Conservation (phyloP, 2,113 vertebrate species). For the Lepisosteus osseus region DNA sequence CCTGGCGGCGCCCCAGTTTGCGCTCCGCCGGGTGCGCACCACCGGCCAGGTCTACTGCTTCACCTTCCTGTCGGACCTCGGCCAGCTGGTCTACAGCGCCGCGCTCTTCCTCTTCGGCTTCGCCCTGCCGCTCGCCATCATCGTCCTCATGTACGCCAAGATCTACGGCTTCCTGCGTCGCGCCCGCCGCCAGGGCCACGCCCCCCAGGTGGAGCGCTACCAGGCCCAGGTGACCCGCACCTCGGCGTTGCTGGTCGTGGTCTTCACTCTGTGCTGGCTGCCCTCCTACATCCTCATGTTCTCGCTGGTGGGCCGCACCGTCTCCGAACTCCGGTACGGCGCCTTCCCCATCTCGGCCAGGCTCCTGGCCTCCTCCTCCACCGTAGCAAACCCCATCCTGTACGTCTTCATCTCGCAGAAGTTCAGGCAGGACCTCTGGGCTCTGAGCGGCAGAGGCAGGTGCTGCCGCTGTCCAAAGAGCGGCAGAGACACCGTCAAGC, state of each 20-base stretch:
- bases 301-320: slow-evolving; percentile 41
- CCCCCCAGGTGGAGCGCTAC: slow-evolving; percentile 60
- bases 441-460: slow-evolving; percentile 30
- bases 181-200: slow-evolving; percentile 32
- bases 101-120: slow-evolving; percentile 65
- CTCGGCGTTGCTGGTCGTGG: slow-evolving; percentile 61
- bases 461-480: slow-evolving; percentile 29
- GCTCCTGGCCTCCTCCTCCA: slow-evolving; percentile 57
- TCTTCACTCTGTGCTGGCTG: slow-evolving; percentile 70
- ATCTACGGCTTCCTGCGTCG: slow-evolving; percentile 62
- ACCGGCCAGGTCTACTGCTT: slow-evolving; percentile 54
- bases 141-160: slow-evolving; percentile 61
- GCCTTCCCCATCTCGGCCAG: slow-evolving; percentile 48
- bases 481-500: slow-evolving; percentile 49
- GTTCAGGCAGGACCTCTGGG: slow-evolving; percentile 56
- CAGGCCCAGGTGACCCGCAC: slow-evolving; percentile 67
- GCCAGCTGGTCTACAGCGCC: slow-evolving; percentile 61
- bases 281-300: slow-evolving; percentile 70
- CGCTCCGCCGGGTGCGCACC: slow-evolving; percentile 45
- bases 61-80: slow-evolving; percentile 59
- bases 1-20: slow-evolving; percentile 66
- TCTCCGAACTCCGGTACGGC: slow-evolving; percentile 19
- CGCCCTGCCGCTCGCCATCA: slow-evolving; percentile 57
- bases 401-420: slow-evolving; percentile 66
- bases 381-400: slow-evolving; percentile 63